Percentiles rank a stretch among this genome's conserved stretches.
Conservation (phyloP, 1,140 invertebrate genomes). For the Scaptomyza pallida region DNA sequence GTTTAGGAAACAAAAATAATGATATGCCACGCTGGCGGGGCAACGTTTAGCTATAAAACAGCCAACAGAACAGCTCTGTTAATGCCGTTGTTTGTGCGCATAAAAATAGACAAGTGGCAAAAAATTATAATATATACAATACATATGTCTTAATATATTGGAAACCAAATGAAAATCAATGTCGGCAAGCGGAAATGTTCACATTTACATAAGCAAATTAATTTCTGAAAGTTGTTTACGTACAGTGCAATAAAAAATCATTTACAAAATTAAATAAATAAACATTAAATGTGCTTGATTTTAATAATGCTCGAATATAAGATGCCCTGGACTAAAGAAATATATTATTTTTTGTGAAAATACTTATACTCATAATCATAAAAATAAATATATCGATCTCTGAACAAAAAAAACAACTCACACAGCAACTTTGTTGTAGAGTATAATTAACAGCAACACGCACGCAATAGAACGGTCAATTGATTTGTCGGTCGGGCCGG, state of each 20-base stretch:
- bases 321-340: slow-evolving; percentile 6
- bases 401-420: not conserved
- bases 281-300: not conserved
- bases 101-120: slow-evolving; percentile 58
- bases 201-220: slow-evolving; percentile 11
- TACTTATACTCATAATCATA: not conserved
- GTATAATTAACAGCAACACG: slow-evolving; percentile 15
- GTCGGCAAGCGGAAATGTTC: slow-evolving; percentile 52
- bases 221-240: slow-evolving; percentile 11
- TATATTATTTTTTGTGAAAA: not conserved
- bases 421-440: not conserved
- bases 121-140: slow-evolving; percentile 20
- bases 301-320: not conserved
- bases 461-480: slow-evolving; percentile 34
- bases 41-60: not conserved
- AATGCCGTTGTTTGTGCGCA: slow-evolving; percentile 26
- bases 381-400: not conserved
- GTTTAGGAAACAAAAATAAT: not conserved
- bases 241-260: slow-evolving; percentile 25
- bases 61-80: slow-evolving; percentile 13
- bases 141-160: not conserved
- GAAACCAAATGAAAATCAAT: slow-evolving; percentile 64
- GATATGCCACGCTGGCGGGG: not conserved
- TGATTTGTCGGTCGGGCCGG: slow-evolving; percentile 38
- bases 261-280: slow-evolving; percentile 16